Conservation (phyloP, 2,797 vertebrate species). For the Acipenser oxyrinchus region DNA sequence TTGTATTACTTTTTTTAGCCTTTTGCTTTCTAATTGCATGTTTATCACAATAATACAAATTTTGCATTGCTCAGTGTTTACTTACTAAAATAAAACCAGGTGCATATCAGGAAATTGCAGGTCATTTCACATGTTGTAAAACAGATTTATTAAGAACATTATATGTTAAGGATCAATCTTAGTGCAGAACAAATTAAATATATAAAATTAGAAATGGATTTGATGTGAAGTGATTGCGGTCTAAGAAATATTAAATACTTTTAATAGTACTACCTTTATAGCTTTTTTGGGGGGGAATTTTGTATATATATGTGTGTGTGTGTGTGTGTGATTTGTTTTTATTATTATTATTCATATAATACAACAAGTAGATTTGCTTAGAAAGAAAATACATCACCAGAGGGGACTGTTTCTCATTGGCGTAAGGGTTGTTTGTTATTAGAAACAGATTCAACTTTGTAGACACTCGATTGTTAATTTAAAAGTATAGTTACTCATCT, state of each 20-base stretch:
- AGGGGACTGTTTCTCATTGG: too few species aligned
- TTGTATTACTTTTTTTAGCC: slow-evolving; percentile 49
- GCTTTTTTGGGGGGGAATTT: neutral
- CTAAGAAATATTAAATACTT: slow-evolving; percentile 30
- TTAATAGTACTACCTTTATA: slow-evolving; percentile 31
- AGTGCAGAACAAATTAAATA: slow-evolving; percentile 54
- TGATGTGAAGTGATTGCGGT: slow-evolving; percentile 42
- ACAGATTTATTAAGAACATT: slow-evolving; percentile 72
- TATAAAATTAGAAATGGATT: slow-evolving; percentile 66
- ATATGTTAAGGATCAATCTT: slow-evolving; percentile 60
- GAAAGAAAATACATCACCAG: too few species aligned
- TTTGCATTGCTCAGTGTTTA: slow-evolving; percentile 23
- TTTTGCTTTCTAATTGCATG: slow-evolving; percentile 61
- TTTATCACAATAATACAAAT: slow-evolving; percentile 17
- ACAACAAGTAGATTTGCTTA: too few species aligned
- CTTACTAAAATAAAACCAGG: slow-evolving; percentile 33
- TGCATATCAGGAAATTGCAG: slow-evolving; percentile 40
- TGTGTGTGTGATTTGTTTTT: too few species aligned
- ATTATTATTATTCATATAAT: too few species aligned
- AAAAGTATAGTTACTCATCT: too few species aligned
- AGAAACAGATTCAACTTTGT: too few species aligned
- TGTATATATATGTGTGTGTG: too few species aligned
- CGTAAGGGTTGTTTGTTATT: too few species aligned
- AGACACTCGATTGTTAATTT: too few species aligned
- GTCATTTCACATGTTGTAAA: slow-evolving; percentile 67